These are phyloP conservation scores for Synanthedon tipuliformis DNA, from an alignment of 2,888 invertebrate genomes.

Conservation along the genomic window DNA sequence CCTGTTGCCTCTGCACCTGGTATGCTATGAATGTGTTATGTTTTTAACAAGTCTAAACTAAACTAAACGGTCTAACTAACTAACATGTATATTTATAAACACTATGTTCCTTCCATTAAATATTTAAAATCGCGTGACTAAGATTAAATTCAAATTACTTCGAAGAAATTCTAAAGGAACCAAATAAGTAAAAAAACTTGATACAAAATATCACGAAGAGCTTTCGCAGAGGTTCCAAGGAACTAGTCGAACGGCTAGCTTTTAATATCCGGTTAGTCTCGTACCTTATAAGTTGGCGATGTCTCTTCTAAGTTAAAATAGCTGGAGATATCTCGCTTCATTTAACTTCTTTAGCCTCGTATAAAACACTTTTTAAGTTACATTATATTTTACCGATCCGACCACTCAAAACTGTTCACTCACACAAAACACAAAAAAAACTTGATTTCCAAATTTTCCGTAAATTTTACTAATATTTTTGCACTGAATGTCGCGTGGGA, in stretches of 20 bases:
- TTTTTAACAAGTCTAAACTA: too few species aligned
- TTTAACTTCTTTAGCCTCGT: constrained; percentile 28
- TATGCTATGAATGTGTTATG: constrained; percentile 2
- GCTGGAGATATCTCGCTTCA: constrained; percentile 30
- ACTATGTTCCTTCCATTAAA: constrained; percentile 35
- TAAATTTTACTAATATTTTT: neutral
- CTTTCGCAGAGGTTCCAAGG: constrained; percentile 23
- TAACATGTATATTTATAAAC: constrained; percentile 19
- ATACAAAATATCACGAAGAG: constrained; percentile 9
- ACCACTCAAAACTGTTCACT: constrained; percentile 35
- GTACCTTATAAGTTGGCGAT: constrained; percentile 58
- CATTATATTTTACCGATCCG: constrained; percentile 8
- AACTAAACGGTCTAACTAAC: too few species aligned
- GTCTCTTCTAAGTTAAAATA: constrained; percentile 28
- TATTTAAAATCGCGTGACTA: constrained; percentile 42
- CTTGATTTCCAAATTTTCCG: constrained; percentile 12
- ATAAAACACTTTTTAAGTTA: constrained; percentile 34
- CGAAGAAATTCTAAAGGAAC: constrained; percentile 15
- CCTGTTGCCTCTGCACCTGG: constrained; percentile 60
- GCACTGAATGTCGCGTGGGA: too few species aligned
- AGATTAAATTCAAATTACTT: constrained; percentile 19
- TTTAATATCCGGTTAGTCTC: constrained; percentile 56
- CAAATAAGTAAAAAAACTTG: constrained; percentile 12
- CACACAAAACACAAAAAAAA: constrained; percentile 53
- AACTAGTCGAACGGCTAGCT: constrained; percentile 50